Evolutionary conservation across 2,113 vertebrate genomes (phyloP), one percentile per base, ranked within the genome.

Genomic region (Oncorhynchus tshawytscha): DNA sequence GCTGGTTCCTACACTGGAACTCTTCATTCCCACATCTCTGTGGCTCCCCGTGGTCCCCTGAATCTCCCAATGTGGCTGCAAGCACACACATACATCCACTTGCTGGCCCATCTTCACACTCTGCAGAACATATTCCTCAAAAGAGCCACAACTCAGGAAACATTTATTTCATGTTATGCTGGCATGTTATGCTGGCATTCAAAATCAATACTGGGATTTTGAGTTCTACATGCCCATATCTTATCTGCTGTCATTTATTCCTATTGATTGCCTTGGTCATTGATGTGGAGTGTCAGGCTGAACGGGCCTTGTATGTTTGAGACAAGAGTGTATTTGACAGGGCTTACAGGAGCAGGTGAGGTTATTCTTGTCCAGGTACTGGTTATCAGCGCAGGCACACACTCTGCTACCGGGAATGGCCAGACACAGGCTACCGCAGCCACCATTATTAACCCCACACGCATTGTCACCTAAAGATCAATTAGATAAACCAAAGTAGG

Each of bases 321-420:
- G 12, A 27, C 6, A 18, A n/a, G 22, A 67, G 4, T 72, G 57
- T 73, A 39, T 72, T 45, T 45, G 68, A 49, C 15, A 72, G 49
- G 69, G 69, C 94, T 92, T 94, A 96, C 95, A 88, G 60, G 71
- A 92, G 84, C 95, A 96, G 67, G 90, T 93, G 79, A 95, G 91
- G 70, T 90, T 95, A 60, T 96, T 95, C 87, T 93, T 92, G 82
- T 95, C 93, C 85, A 96, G 77, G 85, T 91, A 87, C 31, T 96
- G 95, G 82, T 94, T 94, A 82, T 96, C 94, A 74, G 95, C 94
- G 85, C 95, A 96, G 16, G 94, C 93, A 83, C 95, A 96, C 60
- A 95, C 93, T 76, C 94, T 91, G 71, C 95, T 95, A 76, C 91
- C 92, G 39, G 95, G 95, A 78, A 95, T 87, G 39, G 94, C 93